These are phyloP conservation scores for Aldrovandia affinis DNA, from an alignment of 2,797 vertebrate species.

Conservation along the genomic window DNA sequence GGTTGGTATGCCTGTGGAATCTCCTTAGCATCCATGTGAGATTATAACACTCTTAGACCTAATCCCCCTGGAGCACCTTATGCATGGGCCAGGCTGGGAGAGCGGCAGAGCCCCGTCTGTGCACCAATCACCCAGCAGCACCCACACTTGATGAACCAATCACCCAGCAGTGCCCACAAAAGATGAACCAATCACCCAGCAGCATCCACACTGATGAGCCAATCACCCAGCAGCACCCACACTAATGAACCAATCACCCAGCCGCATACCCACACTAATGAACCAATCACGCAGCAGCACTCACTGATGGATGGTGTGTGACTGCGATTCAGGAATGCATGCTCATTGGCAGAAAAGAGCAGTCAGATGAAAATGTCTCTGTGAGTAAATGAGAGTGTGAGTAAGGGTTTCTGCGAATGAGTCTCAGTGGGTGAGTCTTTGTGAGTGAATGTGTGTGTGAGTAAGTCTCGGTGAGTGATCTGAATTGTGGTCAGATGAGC, in stretches of 20 bases:
- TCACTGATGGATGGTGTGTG: neutral
- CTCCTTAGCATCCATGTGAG: conserved; percentile 36
- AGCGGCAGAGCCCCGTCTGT: conserved; percentile 46
- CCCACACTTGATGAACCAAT: neutral
- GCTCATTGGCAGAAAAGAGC: conserved; percentile 32
- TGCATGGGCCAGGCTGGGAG: no score
- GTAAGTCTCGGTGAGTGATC: no score
- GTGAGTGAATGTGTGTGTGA: no score
- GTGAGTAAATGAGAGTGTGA: neutral
- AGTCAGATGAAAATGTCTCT: conserved; percentile 33
- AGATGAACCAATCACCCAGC: conserved; percentile 5
- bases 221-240: conserved; percentile 18
- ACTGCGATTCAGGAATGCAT: conserved; percentile 19
- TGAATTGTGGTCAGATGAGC: neutral
- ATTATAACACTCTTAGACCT: conserved; percentile 76
- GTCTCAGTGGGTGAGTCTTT: neutral
- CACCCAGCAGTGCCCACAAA: conserved; percentile 10
- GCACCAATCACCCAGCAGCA: conserved; percentile 17
- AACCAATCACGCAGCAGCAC: neutral
- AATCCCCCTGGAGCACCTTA: conserved; percentile 62
- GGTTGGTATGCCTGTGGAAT: conserved; percentile 34
- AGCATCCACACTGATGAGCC: neutral
- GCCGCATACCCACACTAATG: neutral
- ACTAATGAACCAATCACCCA: neutral
- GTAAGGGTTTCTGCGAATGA: conserved; percentile 25